A percentile compares a stretch with the other conserved stretches of the same genome.
phyloP scores from a whole-genome alignment of 2,797 vertebrate species.

The Manis pentadactyla region DNA sequence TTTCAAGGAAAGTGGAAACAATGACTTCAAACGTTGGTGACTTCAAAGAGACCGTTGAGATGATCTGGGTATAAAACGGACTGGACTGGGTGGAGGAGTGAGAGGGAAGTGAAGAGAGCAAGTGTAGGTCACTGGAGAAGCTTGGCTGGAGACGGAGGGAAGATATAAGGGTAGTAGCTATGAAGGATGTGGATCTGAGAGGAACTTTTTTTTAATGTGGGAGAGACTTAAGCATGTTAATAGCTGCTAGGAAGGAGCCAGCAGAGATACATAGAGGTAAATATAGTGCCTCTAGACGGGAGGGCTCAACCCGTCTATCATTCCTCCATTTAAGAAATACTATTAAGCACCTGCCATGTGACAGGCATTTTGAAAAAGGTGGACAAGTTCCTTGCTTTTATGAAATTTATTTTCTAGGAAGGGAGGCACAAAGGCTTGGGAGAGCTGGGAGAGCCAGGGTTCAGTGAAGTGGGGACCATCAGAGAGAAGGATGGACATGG shows the following conservation, averaged over 20 bases:
- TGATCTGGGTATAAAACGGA: neutral
- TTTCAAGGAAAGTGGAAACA: neutral
- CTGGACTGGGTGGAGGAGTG: neutral
- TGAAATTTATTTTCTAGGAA: neutral
- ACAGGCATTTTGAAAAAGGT: conserved; percentile 11
- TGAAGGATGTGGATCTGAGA: neutral
- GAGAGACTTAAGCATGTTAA: neutral
- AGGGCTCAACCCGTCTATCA: neutral
- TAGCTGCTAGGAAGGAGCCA: neutral
- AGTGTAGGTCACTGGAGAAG: neutral
- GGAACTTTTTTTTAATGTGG: neutral
- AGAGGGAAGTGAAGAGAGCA: neutral
- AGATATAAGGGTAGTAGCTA: neutral
- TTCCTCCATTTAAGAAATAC: neutral
- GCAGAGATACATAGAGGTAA: neutral
- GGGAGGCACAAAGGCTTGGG: neutral
- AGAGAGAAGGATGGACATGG: neutral
- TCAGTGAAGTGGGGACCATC: neutral
- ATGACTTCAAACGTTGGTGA: neutral
- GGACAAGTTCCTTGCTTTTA: neutral
- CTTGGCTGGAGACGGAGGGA: neutral
- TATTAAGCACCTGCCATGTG: neutral
- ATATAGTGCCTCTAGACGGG: neutral
- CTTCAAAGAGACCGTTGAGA: neutral
- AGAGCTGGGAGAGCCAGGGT: neutral